Evolutionary conservation across 2,888 invertebrate genomes (phyloP).

Genomic region (Habrosyne pyritoides): DNA sequence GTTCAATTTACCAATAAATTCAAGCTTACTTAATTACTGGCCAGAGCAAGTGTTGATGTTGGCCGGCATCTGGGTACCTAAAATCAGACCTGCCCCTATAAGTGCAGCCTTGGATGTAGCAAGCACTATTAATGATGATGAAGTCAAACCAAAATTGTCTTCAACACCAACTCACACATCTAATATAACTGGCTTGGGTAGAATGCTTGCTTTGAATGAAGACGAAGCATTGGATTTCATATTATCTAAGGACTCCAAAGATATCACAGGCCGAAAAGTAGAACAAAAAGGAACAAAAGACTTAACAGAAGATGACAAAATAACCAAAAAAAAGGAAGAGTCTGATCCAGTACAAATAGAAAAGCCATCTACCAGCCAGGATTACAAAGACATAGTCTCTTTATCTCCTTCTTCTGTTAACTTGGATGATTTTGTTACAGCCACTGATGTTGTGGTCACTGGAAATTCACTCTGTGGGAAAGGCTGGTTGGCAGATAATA

Average conservation of each 20-base stretch:
- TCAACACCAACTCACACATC: slow-evolving; percentile 63
- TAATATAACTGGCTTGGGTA: slow-evolving; percentile 70
- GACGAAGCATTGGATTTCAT: slow-evolving; percentile 89
- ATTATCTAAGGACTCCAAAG: slow-evolving; percentile 77
- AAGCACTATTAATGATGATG: slow-evolving; percentile 81
- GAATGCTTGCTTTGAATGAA: slow-evolving; percentile 84
- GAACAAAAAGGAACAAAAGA: slow-evolving; percentile 26
- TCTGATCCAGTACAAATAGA: slow-evolving; percentile 43
- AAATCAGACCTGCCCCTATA: slow-evolving; percentile 89
- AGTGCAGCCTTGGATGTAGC: slow-evolving; percentile 91
- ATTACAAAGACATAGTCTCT: slow-evolving; percentile 42
- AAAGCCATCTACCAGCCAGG: slow-evolving; percentile 63
- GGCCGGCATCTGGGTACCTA: slow-evolving; percentile 93
- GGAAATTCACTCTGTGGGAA: slow-evolving; percentile 87
- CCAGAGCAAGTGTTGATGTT: slow-evolving; percentile 91
- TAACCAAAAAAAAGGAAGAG: slow-evolving; percentile 24
- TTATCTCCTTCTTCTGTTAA: slow-evolving; percentile 61
- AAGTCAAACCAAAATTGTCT: slow-evolving; percentile 67
- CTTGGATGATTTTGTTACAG: slow-evolving; percentile 61
- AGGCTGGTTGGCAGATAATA: slow-evolving; percentile 86
- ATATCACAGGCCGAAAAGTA: slow-evolving; percentile 35
- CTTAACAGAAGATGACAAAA: slow-evolving; percentile 29
- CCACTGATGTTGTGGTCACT: slow-evolving; percentile 64
- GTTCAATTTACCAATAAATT: slow-evolving; percentile 91
- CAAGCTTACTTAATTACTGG: slow-evolving; percentile 95